These are phyloP conservation scores for Lethrus apterus DNA, from an alignment of 1,140 invertebrate genomes.

Conservation along the genomic window DNA sequence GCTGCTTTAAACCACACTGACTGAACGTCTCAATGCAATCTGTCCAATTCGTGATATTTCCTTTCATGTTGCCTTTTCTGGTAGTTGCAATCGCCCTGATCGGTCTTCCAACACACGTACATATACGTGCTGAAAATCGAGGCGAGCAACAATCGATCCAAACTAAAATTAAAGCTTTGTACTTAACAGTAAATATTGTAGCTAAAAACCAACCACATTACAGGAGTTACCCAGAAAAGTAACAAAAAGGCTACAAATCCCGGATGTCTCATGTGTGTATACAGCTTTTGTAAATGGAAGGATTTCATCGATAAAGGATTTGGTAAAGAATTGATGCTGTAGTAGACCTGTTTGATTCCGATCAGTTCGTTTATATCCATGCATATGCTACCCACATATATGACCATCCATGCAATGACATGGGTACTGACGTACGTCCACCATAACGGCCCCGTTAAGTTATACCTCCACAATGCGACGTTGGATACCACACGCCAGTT, in stretches of 20 bases:
- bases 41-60: slow-evolving; percentile 34
- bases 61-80: slow-evolving; percentile 36
- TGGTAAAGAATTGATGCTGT: slow-evolving; percentile 41
- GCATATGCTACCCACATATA: slow-evolving; percentile 53
- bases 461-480: slow-evolving; percentile 31
- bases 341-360: slow-evolving; percentile 52
- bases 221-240: slow-evolving; percentile 47
- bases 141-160: slow-evolving; percentile 45
- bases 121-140: slow-evolving; percentile 45
- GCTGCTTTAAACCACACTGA: not conserved
- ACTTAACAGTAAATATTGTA: slow-evolving; percentile 21
- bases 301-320: slow-evolving; percentile 44
- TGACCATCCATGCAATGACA: slow-evolving; percentile 49
- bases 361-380: slow-evolving; percentile 54
- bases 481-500: slow-evolving; percentile 29
- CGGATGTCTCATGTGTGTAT: slow-evolving; percentile 49
- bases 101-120: slow-evolving; percentile 46
- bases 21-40: not conserved
- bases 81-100: slow-evolving; percentile 45
- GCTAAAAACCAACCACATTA: slow-evolving; percentile 44
- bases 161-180: slow-evolving; percentile 38
- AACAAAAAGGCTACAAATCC: slow-evolving; percentile 47
- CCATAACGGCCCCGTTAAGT: slow-evolving; percentile 37
- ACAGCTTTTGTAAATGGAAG: slow-evolving; percentile 40
- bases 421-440: slow-evolving; percentile 45